Evolutionary conservation across 2,113 vertebrate species (phyloP), one percentile per base, ranked within the genome.

Genomic region (Pipra filicauda): DNA sequence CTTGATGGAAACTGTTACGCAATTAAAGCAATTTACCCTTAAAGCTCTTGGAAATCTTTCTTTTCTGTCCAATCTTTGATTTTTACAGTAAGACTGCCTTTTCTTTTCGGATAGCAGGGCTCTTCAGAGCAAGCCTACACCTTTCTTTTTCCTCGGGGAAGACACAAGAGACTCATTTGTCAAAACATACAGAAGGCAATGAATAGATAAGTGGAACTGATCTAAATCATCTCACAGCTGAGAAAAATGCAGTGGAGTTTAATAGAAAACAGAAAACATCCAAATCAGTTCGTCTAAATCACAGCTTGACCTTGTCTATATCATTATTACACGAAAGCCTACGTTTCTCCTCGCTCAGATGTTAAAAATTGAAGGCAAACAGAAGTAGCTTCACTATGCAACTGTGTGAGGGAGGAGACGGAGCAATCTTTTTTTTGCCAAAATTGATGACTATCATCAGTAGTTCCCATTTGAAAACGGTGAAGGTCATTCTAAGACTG

Each of bases 171-270:
- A 57, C n/a, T 76, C n/a, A 64, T 82, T 80, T 95, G 58, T 93
- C 78, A 91, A 82, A 92, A 62, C 74, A 85, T 14, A 90, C 17
- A 90, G 70, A 91, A 89, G 30, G 69, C 77, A 93, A 93, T 61
- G 72, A 95, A 87, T 39, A 93, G 52, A 3, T 78, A 90, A 95
- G 75, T 35, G 54, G 33, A 85, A 75, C 57, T 75, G 65, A 84
- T 84, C 49, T 70, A 81, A 89, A 93, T 80, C 62, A 85, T 44
- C 71, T 52, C 66, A 43, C 48, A 72, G 71, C 17, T 75, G 54
- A 92, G 65, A 88, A 79, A 88, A 90, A 83, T 9, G 33, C 15
- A 93, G 30, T 18, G 7, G 31, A 59, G 33, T 72, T 85, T 64
- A 78, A 95, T 14, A 96, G 30, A 75, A 91, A 85, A 23, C n/a